Evolutionary conservation across 92 coral and sea anemone genomes (phyloP).

Genomic region (Micromussa lordhowensis): DNA sequence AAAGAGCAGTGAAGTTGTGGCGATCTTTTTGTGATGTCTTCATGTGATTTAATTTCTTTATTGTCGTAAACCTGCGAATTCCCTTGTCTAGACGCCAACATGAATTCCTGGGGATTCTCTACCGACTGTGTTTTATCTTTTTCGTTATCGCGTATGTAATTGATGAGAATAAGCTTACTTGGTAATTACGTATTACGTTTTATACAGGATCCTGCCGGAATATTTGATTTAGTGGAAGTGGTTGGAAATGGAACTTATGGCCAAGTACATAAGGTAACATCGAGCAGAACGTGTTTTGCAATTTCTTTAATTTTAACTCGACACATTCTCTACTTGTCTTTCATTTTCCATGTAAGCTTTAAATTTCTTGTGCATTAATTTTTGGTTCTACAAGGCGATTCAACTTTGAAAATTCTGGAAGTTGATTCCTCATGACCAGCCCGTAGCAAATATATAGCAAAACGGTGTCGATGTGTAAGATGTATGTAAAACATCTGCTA

Average conservation of each 20-base stretch:
- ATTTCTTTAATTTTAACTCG: neutral
- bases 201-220: conserved; percentile 95
- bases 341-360: conserved; percentile 12
- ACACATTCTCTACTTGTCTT: conserved; percentile 14
- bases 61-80: neutral
- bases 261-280: conserved; percentile 92
- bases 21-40: neutral
- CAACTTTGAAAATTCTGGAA: neutral
- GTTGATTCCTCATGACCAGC: neutral
- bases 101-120: conserved; percentile 3
- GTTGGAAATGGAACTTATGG: conserved; percentile 99
- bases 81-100: neutral
- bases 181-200: neutral
- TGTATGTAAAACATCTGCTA: neutral
- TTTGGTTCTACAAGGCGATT: neutral
- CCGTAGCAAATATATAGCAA: neutral
- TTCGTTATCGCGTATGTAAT: conserved; percentile 14
- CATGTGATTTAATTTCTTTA: neutral
- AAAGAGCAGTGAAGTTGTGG: conserved; percentile 9
- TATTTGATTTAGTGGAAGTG: conserved; percentile 96
- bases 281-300: conserved; percentile 9
- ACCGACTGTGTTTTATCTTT: conserved; percentile 10
- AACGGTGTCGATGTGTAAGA: neutral
- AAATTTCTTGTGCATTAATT: conserved; percentile 11
- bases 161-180: neutral